Base-by-base conservation (phyloP, 2,888 invertebrate species). In the Nowickia ferox region DNA sequence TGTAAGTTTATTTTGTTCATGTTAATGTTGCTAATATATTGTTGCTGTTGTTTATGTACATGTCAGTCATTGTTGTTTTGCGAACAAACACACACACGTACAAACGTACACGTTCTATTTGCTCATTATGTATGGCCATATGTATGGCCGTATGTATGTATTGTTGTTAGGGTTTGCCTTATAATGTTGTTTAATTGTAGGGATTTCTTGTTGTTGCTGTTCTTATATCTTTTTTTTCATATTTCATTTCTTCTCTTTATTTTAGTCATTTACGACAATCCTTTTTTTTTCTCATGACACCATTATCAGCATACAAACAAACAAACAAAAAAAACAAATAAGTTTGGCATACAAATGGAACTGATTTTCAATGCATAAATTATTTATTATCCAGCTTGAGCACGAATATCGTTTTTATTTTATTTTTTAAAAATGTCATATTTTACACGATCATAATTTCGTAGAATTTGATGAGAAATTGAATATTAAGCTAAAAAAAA, bases 361-460 rank as follows among this genome's bases (percentile, higher is more conserved):
- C 30, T 78, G 42, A 42, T 79, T 78, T 69, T 63, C 30, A 79
- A 74, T 66, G 74, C 48, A 81, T 66, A 66, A 59, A 42, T 74
- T 59, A 57, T 74, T 74, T 59, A 74, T 66, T 68, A 72, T 65
- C 48, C 57, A 65, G 72, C 65, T 78, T 78, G n/a, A 61, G 61
- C 77, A 84, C 72, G 83, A 77, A 69, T 63, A 63, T 19, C 22
- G 11, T 79, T 48, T 15, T 63, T 55, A 2, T 9, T 46, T 65
- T 65, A 10, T 57, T 55, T 65, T 75, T 82, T 19, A 3, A 40
- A 65, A 81, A 61, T 53, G 63, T 77, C 77, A 77, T 72, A 72
- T 83, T 83, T 83, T 63, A 71, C 77, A 72, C 65, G 71, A 71
- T 77, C 77, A 83, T 77, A 71, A 71, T 77, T 83, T 83, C 83